Conservation (phyloP, 2,797 vertebrate species). For the Malurus leucopterus region DNA sequence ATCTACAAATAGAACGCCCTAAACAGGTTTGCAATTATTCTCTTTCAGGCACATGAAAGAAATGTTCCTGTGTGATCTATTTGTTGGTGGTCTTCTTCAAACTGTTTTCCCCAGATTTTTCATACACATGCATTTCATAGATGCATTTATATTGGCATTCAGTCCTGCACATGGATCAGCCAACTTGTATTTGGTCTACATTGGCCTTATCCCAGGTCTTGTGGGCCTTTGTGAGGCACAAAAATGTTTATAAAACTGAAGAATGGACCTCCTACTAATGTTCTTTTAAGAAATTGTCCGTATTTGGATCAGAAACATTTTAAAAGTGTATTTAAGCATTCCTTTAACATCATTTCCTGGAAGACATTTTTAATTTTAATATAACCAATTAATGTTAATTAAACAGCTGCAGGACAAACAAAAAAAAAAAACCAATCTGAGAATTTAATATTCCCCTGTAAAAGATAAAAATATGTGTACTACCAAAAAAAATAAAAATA, state of each 20-base stretch:
- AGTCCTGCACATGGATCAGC: neutral
- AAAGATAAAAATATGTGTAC: neutral
- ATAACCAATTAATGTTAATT: neutral
- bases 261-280: constrained; percentile 18
- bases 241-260: constrained; percentile 38
- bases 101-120: neutral
- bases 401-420: neutral
- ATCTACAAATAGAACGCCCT: neutral
- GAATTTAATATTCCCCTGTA: neutral
- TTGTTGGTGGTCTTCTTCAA: constrained; percentile 43
- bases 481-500: constrained; percentile 7
- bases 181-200: constrained; percentile 12
- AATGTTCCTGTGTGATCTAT: neutral
- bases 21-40: neutral
- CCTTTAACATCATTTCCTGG: neutral
- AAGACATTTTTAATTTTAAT: neutral
- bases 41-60: neutral
- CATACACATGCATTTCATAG: neutral
- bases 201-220: constrained; percentile 39
- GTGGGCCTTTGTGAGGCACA: neutral
- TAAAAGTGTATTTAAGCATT: neutral
- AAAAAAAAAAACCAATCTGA: neutral
- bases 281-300: neutral
- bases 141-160: constrained; percentile 34
- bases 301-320: neutral